Evolutionary conservation across 1,140 invertebrate genomes (phyloP), one percentile per base, ranked within the genome.

Genomic region (Diorhabda elongata): DNA sequence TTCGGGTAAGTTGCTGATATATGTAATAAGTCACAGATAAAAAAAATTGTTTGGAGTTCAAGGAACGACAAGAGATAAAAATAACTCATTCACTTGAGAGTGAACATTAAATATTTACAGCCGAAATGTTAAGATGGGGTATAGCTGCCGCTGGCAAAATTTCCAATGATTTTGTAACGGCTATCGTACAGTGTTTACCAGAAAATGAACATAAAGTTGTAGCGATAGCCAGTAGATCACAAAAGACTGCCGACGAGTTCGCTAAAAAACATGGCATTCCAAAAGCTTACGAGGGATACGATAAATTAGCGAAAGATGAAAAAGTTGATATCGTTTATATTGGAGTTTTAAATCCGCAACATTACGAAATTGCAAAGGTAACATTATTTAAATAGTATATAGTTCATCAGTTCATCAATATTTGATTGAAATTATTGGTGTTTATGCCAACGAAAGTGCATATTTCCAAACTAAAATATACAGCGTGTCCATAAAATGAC

Each of bases 291-390:
- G 91, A 88, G 64, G 87, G 85, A 64, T 97, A 96, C 82, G 84
- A 89, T 72, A 85, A 90, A 61, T 79, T 97, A 7, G 90, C 91
- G 2, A 82, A 87, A 77, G 89, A 93, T 84, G 47, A 52, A 52
- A 83, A 92, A 76, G 84, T 97, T 92, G 92, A 95, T 78, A 84
- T 94, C 11, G 90, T 90, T 1, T 95, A 95, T 77, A 85, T 95
- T 70, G 92, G 91, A 42, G 82, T 85, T 1, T 81, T 94, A 2
- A 89, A 93, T 77, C 81, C 87, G 2, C 80, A 87, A 45, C 94
- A 95, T 78, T 88, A 87, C 58, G 80, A 85, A 52, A 75, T 91
- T 3, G 83, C 85, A 2, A 89, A 88, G n/a, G 47, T 52, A 52
- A 52, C 6, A 8, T 8, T 4, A 3, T 52, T 8, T 8, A 52